Conservation (phyloP, 1,140 invertebrate species). For the Aphelenchoides avenae region DNA sequence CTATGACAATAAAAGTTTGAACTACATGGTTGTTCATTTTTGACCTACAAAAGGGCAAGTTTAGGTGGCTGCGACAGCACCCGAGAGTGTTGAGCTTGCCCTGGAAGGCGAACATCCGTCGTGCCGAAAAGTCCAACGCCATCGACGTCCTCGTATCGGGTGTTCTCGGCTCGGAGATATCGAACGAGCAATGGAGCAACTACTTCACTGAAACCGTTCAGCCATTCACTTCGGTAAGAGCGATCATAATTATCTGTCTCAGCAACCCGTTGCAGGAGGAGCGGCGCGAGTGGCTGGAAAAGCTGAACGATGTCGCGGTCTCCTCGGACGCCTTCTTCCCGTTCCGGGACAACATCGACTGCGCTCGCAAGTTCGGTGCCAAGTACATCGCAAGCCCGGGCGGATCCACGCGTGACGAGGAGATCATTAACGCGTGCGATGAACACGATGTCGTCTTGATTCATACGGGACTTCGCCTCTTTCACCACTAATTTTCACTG, state of each 20-base stretch:
- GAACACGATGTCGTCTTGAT: slow-evolving; percentile 80
- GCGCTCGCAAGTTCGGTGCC: slow-evolving; percentile 85
- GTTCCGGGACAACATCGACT: slow-evolving; percentile 93
- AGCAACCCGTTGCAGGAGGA: slow-evolving; percentile 63
- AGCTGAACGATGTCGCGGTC: slow-evolving; percentile 78
- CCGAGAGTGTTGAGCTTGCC: slow-evolving; percentile 77
- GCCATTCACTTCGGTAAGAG: slow-evolving; percentile 42
- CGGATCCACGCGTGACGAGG: slow-evolving; percentile 85
- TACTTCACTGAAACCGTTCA: slow-evolving; percentile 52
- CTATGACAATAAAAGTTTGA: too few relatives aligned
- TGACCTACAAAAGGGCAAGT: slow-evolving; percentile 16
- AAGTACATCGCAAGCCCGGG: slow-evolving; percentile 83
- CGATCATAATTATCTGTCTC: slow-evolving; percentile 3
- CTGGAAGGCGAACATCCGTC: slow-evolving; percentile 80
- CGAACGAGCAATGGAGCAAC: slow-evolving; percentile 43
- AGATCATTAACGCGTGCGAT: slow-evolving; percentile 85
- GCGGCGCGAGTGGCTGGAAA: slow-evolving; percentile 72
- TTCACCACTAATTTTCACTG: slow-evolving; percentile 77
- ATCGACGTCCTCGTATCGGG: slow-evolving; percentile 91
- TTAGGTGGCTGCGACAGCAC: slow-evolving; percentile 85
- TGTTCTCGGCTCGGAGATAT: slow-evolving; percentile 62
- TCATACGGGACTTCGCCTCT: slow-evolving; percentile 78
- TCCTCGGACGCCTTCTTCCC: slow-evolving; percentile 99
- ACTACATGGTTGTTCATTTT: too few relatives aligned
- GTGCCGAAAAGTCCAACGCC: slow-evolving; percentile 88